phyloP scores from a whole-genome alignment of 2,113 vertebrate species.

The Vidua chalybeata region DNA sequence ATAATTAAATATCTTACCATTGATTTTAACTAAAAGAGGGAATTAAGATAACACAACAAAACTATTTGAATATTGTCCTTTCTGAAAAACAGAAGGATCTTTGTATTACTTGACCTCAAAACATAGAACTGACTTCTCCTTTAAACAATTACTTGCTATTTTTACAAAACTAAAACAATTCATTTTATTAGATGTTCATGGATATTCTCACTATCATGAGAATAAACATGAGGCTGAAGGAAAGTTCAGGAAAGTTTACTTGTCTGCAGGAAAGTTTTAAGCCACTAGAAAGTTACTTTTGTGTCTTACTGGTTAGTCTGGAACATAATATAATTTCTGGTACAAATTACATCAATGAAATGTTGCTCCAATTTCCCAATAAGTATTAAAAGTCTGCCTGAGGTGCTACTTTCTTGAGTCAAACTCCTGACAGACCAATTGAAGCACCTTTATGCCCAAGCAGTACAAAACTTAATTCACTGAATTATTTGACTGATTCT shows the following conservation, averaged over 20 bases:
- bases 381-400: background rate
- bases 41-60: background rate
- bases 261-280: background rate
- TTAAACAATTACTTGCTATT: background rate
- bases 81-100: background rate
- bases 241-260: background rate
- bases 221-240: background rate
- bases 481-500: background rate
- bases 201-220: background rate
- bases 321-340: background rate
- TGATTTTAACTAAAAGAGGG: background rate
- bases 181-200: background rate
- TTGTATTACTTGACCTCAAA: background rate
- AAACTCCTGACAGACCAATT: background rate
- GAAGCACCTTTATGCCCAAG: background rate
- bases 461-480: background rate
- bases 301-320: background rate
- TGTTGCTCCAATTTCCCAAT: background rate
- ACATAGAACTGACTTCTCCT: background rate
- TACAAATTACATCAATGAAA: background rate
- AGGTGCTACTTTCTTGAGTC: background rate
- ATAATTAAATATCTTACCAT: background rate
- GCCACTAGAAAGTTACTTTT: background rate
- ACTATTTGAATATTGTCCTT: background rate
- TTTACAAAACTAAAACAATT: background rate